Base-by-base conservation (phyloP, 2,113 vertebrate genomes). In the Eclectus roratus region DNA sequence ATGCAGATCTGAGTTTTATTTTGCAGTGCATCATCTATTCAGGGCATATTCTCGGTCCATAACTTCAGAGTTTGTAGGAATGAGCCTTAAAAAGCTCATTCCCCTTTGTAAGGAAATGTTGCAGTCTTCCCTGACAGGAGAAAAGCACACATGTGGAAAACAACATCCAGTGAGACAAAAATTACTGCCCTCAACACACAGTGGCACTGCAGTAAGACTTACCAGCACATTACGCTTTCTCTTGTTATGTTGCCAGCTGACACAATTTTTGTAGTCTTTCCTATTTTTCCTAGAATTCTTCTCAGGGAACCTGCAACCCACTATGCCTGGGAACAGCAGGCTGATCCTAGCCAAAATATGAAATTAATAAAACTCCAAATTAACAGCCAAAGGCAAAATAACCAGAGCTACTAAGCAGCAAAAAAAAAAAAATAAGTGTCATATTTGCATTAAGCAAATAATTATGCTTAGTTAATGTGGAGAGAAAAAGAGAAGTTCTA, bases 371-470 rank as follows among this genome's bases (percentile, higher is more conserved):
- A 29, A 33, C 17, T 88, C 21, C 11, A 25, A 50, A 80, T 80
- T 60, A 82, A 64, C 39, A 85, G 17, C 9, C 44, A 71, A 88
- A 81, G 25, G 41, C 50, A 74, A 72, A 78, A 72, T 18, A 84
- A 50, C 1, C 7, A 77, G 64, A 2, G 0, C 17, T 73, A 56
- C 16, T 33, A 55, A 66, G 24, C 16, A 61, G 20, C 17, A 86
- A 82, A 80, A 43, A 85, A 14, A 37, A 84, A 82, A 76, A 37
- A 81, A n/a, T n/a, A 37, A 7, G 6, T 6, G 5, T 43, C 17
- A 11, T 28, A 37, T 47, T 53, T 77, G 16, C 0, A 0, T 46
- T 24, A 64, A 82, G 41, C 0, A 0, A 52, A n/a, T 58, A 15
- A 58, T 58, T 47, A 56, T 15, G 13, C 11, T 91, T 35, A 17